Conservation (phyloP, 1,140 invertebrate genomes). For the Drosophila leontia region DNA sequence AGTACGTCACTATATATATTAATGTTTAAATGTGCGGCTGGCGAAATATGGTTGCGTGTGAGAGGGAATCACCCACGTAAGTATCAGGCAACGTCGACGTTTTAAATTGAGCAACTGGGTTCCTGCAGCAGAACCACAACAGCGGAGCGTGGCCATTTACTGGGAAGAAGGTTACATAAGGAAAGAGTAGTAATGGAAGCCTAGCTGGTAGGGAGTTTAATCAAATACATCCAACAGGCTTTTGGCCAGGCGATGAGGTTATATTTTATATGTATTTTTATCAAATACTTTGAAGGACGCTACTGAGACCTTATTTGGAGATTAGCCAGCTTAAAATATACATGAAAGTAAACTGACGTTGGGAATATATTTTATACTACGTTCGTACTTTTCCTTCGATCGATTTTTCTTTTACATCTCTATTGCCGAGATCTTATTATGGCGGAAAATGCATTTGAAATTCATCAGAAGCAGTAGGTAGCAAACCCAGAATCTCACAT, state of each 20-base stretch:
- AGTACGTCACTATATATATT: constrained; percentile 27
- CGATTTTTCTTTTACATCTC: constrained; percentile 7
- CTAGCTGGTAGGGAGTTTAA: constrained; percentile 24
- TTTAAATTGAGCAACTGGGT: constrained; percentile 68
- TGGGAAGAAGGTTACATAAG: constrained; percentile 24
- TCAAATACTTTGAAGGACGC: constrained; percentile 40
- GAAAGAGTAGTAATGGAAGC: not conserved
- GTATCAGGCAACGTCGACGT: constrained; percentile 63
- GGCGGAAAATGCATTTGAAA: constrained; percentile 57
- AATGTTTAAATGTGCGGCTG: constrained; percentile 22
- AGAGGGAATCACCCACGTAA: constrained; percentile 63
- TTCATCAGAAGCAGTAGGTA: constrained; percentile 44
- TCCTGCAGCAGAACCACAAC: constrained; percentile 24
- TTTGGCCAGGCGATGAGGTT: constrained; percentile 4
- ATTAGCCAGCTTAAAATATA: constrained; percentile 50
- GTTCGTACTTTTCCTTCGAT: not conserved
- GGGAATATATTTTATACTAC: constrained; percentile 22
- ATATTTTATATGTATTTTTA: constrained; percentile 2
- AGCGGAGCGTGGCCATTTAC: constrained; percentile 52
- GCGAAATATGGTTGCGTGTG: constrained; percentile 44
- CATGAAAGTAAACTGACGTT: constrained; percentile 15
- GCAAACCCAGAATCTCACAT: constrained; percentile 42
- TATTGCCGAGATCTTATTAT: constrained; percentile 32
- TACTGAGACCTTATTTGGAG: constrained; percentile 40
- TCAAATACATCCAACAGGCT: constrained; percentile 45